phyloP scores from a whole-genome alignment of 2,797 vertebrate genomes.

The Mallotus villosus region DNA sequence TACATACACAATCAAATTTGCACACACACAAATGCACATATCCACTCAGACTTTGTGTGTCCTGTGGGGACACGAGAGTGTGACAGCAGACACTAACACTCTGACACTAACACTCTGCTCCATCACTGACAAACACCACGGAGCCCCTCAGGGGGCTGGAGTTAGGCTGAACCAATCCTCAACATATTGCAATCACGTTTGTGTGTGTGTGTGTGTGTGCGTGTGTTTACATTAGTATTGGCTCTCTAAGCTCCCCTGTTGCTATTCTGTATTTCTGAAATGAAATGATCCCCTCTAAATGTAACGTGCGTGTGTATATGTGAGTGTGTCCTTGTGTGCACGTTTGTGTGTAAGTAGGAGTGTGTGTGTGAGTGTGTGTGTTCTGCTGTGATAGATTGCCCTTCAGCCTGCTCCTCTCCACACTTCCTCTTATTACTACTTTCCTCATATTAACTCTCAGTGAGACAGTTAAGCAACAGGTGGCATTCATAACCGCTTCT shows the following conservation, averaged over 20 bases:
- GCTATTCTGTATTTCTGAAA: neutral
- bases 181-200: neutral
- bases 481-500: neutral
- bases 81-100: too few species aligned
- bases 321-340: neutral
- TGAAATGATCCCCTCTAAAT: neutral
- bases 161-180: neutral
- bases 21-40: neutral
- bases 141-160: neutral
- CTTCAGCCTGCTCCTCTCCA: neutral
- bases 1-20: neutral
- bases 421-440: neutral
- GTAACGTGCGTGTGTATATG: neutral
- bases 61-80: too few species aligned
- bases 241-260: neutral
- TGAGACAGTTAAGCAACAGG: neutral
- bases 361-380: too few species aligned
- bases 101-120: too few species aligned
- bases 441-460: neutral
- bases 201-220: neutral
- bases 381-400: neutral
- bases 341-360: neutral
- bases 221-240: conserved; percentile 5
- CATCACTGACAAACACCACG: neutral
- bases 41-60: neutral